These are phyloP conservation scores for Hemicordylus capensis DNA, from an alignment of 2,113 vertebrate species.

Conservation along the genomic window DNA sequence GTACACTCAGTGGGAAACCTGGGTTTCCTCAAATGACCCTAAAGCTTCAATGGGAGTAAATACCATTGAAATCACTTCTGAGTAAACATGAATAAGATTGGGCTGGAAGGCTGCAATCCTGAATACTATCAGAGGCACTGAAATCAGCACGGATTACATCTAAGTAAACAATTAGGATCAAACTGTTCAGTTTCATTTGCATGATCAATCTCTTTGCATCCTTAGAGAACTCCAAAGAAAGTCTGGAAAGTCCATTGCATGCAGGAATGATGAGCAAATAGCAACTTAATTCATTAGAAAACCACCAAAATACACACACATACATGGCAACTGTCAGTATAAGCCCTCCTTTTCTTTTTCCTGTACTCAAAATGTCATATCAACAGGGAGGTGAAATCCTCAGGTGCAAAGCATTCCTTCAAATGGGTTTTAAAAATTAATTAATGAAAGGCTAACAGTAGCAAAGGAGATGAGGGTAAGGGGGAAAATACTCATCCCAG, in stretches of 20 bases:
- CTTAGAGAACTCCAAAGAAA: not conserved
- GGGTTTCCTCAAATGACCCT: not conserved
- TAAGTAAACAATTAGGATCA: not conserved
- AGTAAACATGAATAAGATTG: not conserved
- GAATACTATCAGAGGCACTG: not conserved
- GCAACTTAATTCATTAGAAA: not conserved
- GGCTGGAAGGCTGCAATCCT: not conserved
- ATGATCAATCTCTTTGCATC: not conserved
- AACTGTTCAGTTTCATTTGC: not conserved
- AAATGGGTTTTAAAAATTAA: slow-evolving; percentile 70
- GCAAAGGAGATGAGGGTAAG: slow-evolving; percentile 54
- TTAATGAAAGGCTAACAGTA: slow-evolving; percentile 84
- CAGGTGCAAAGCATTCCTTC: slow-evolving; percentile 40
- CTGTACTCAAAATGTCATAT: not conserved
- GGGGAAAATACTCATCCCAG: slow-evolving; percentile 68
- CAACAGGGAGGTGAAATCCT: not conserved
- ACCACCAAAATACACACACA: not conserved
- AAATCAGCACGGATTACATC: not conserved
- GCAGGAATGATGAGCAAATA: not conserved
- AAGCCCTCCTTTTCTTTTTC: slow-evolving; percentile 35
- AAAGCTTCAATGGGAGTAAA: not conserved
- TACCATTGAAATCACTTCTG: not conserved
- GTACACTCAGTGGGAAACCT: not conserved
- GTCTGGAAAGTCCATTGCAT: not conserved
- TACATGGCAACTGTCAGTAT: not conserved